Evolutionary conservation across 2,888 invertebrate species (phyloP).

Genomic region (Eilema caniola): DNA sequence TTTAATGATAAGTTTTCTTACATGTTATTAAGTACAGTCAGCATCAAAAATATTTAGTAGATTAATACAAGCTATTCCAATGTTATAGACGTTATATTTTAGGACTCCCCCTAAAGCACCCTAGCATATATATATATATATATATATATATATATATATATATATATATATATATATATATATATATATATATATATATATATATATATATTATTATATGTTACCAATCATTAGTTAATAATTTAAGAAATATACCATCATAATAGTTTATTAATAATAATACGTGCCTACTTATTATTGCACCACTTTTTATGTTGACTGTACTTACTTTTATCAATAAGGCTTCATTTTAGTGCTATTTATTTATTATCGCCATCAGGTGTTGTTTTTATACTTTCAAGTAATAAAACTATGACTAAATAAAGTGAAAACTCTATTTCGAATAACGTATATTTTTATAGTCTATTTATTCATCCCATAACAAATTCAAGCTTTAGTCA

Average conservation of each 20-base stretch:
- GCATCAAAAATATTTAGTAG: background rate
- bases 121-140: too few species aligned
- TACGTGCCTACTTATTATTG: too few species aligned
- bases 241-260: too few species aligned
- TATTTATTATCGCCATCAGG: background rate
- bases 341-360: background rate
- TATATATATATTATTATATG: too few species aligned
- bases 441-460: background rate
- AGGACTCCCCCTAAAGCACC: too few species aligned
- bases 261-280: too few species aligned
- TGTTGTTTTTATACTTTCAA: constrained; percentile 2
- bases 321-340: constrained; percentile 1
- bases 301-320: background rate
- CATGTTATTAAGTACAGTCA: background rate
- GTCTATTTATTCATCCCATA: too few species aligned
- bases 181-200: too few species aligned
- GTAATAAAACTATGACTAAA: background rate
- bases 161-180: too few species aligned
- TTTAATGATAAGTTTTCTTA: constrained; percentile 3
- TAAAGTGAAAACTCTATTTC: background rate
- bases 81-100: background rate
- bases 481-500: background rate
- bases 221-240: too few species aligned
- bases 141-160: too few species aligned
- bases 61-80: background rate